Base-by-base conservation (phyloP, 2,888 invertebrate genomes). In the Lepidocyrtinus sp. region DNA sequence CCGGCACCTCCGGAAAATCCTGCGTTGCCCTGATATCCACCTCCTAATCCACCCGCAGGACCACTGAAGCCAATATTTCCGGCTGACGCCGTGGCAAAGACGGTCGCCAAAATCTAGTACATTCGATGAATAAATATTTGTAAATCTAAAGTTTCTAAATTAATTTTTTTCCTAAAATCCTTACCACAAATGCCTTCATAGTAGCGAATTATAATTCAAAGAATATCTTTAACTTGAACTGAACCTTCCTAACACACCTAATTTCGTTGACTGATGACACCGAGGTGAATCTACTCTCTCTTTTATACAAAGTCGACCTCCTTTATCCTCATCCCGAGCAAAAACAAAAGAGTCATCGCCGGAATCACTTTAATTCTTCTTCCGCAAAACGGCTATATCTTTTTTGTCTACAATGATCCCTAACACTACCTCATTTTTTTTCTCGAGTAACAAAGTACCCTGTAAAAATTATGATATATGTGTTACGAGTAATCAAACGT, bases 131-230 rank as follows among this genome's bases (percentile, higher is more conserved):
- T 61, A n/a, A 15, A 64, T 46, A 22, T 24, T 46, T 46, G 15
- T 12, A 21, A 17, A 19, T n/a, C 21, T 19, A 15, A 73, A 24
- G 1, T n/a, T 17, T 46, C 5, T 19, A 36, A 64, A 36, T 12
- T 2, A 21, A 62, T 36, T 19, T 50, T 45, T 17, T 2, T 22
- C 26, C 1, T 2, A n/a, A 22, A 63, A 46, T 19, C 2, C 80
- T 80, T 71, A 80, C 80, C 74, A 80, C 17, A 19, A 80, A 65
- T 9, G 65, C 2, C 25, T 75, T 80, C 80, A 80, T 80, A 59
- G 73, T 75, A 19, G 9, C 15, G 12, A 24, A 63, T 26, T 25
- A 45, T 26, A 45, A 5, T 21, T 12, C 5, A 1, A 7, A 5
- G 12, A 61, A 24, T 7, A 27, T 27, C 50, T 12, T 36, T 36